Percentiles rank a stretch among this genome's conserved stretches.
Evolutionary conservation across 2,888 invertebrate genomes (phyloP).

Genomic region (Dione juno): DNA sequence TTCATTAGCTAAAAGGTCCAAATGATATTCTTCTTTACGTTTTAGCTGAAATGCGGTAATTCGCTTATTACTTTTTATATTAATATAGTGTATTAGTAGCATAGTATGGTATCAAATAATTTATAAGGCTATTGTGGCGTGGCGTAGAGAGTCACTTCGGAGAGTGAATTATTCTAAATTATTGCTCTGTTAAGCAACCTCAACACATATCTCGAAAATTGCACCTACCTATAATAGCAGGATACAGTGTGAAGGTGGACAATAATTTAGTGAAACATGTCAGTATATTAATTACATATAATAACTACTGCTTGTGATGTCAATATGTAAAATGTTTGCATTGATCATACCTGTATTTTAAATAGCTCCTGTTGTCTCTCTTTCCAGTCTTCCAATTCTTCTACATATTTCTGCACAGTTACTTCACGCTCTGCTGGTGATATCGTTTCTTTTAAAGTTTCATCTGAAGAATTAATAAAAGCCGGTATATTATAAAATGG

Average conservation of each 20-base stretch:
- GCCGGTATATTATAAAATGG: background rate
- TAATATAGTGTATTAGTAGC: background rate
- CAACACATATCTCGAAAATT: too few relatives aligned
- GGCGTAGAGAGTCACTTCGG: too few relatives aligned
- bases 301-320: too few relatives aligned
- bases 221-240: too few relatives aligned
- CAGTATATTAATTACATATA: too few relatives aligned
- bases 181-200: too few relatives aligned
- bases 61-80: background rate
- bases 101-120: too few relatives aligned
- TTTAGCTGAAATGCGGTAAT: slow-evolving; percentile 68
- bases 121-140: too few relatives aligned
- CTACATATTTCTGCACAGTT: slow-evolving; percentile 82
- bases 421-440: slow-evolving; percentile 60
- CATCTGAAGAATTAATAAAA: slow-evolving; percentile 47
- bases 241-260: too few relatives aligned
- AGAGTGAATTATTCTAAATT: too few relatives aligned
- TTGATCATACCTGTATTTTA: slow-evolving; percentile 77
- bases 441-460: slow-evolving; percentile 55
- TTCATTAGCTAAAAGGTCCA: slow-evolving; percentile 80
- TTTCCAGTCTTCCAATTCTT: slow-evolving; percentile 90
- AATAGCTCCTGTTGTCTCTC: slow-evolving; percentile 86
- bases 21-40: slow-evolving; percentile 83
- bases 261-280: too few relatives aligned
- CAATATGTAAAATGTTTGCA: too few relatives aligned